Base-by-base conservation (phyloP, 2,113 vertebrate genomes). In the Zosterops japonicus region DNA sequence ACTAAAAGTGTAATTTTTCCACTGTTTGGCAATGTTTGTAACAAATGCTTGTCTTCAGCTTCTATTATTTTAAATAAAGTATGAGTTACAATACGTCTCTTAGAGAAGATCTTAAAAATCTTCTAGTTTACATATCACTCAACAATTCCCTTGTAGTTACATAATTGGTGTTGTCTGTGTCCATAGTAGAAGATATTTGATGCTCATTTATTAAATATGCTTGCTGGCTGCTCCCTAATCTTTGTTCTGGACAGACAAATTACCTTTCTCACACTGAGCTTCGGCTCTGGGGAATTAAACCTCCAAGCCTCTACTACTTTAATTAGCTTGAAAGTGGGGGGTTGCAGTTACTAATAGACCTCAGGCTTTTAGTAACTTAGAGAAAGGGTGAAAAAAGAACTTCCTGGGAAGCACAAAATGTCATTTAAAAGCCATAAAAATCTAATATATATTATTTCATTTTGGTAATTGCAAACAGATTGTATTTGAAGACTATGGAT, bases 191-290 rank as follows among this genome's bases (percentile, higher is more conserved):
- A 97, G 98, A 98, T 98, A 98, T 98, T 98, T 98, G 99, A 98
- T 98, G 98, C 98, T 99, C 98, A 98, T 99, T 99, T 99, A 99
- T 99, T 99, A 99, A 98, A 98, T 99, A 98, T 98, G 98, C 98
- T 99, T 97, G 96, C 98, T 98, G 97, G 98, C 98, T 98, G 98
- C 98, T 98, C 98, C 98, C 94, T 98, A 99, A 99, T 99, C 99
- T 99, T 99, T 99, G 99, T 99, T 99, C 99, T 98, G 98, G 99
- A 99, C 99, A 99, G 98, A 99, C 99, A 99, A 99, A 99, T 99
- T 99, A 99, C 99, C 98, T 99, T 99, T 98, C 98, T 99, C 99
- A 98, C 98, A 98, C 98, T 96, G 98, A 98, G 98, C 98, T 98
- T 96, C 97, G 97, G 98, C 99, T 99, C 99, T 98, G 97, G 99